phyloP scores from a whole-genome alignment of 37 sponge, comb jelly and placozoan genomes.

The Ephydatia muelleri region DNA sequence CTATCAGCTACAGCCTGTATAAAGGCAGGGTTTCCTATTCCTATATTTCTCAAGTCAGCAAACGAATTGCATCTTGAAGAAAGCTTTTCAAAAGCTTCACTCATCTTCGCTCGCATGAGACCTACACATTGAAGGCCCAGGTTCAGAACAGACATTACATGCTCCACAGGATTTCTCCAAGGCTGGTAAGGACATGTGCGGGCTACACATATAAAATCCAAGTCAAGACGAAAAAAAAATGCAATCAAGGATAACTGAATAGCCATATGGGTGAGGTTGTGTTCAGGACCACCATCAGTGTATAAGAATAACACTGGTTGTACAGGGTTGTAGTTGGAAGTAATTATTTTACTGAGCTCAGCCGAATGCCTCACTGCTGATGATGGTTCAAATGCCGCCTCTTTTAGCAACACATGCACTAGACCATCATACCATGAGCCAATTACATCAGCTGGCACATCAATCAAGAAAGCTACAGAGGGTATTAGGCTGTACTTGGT shows the following conservation, averaged over 20 bases:
- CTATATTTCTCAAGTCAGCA: too few species aligned
- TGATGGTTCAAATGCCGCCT: too few species aligned
- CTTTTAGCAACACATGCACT: slow-evolving; percentile 18
- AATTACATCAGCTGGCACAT: slow-evolving; percentile 24
- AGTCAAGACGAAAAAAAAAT: slow-evolving; percentile 30
- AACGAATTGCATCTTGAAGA: slow-evolving; percentile 21
- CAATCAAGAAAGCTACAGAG: slow-evolving; percentile 26
- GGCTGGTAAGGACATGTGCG: slow-evolving; percentile 41
- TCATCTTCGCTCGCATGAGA: slow-evolving; percentile 18
- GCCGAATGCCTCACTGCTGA: slow-evolving; percentile 40
- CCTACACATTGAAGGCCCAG: slow-evolving; percentile 57
- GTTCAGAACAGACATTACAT: slow-evolving; percentile 22
- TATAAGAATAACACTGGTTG: slow-evolving; percentile 2
- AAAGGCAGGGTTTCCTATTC: too few species aligned
- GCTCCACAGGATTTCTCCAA: slow-evolving; percentile 34
- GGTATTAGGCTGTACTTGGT: slow-evolving; percentile 43
- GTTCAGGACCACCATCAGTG: slow-evolving; percentile 63
- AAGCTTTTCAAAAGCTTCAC: slow-evolving; percentile 14
- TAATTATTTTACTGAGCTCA: slow-evolving; percentile 34
- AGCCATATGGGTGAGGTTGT: slow-evolving; percentile 18
- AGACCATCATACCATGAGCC: slow-evolving; percentile 26
- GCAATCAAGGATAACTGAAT: slow-evolving; percentile 41
- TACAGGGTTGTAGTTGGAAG: background rate
- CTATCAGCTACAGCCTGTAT: too few species aligned
- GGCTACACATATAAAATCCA: slow-evolving; percentile 34